phyloP scores from a whole-genome alignment of 2,113 vertebrate genomes.

The Campylomormyrus tamandua region DNA sequence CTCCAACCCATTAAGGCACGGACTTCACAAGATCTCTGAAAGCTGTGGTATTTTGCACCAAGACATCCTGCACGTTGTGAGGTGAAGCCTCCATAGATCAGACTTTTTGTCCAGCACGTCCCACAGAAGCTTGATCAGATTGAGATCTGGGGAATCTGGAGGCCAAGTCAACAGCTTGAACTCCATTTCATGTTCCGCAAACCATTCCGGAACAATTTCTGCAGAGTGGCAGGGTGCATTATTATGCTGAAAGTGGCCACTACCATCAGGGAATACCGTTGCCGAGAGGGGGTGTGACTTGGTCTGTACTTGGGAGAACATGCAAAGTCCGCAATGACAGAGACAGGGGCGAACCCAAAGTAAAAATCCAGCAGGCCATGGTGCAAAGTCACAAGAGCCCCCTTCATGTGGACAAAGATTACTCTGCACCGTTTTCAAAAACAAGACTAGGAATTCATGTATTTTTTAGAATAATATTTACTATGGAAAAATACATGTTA shows the following conservation, averaged over 20 bases:
- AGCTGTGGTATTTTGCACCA: not conserved
- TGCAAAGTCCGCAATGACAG: not conserved
- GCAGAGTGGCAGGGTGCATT: not conserved
- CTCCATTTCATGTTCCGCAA: not conserved
- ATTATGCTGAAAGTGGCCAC: not conserved
- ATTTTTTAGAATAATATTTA: not conserved
- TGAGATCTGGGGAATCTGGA: not conserved
- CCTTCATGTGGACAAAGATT: not conserved
- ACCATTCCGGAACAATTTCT: not conserved
- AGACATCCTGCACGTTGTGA: not conserved
- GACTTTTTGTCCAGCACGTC: not conserved
- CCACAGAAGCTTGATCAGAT: not conserved
- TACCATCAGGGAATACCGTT: not conserved
- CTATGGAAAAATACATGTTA: not conserved
- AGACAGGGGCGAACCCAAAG: not conserved
- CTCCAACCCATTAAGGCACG: not conserved
- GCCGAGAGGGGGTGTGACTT: not conserved
- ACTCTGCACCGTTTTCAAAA: not conserved
- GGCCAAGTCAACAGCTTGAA: not conserved
- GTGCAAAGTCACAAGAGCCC: not conserved
- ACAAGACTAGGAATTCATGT: not conserved
- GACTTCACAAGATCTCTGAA: not conserved
- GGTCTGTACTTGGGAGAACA: too few species aligned
- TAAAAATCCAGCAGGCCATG: not conserved
- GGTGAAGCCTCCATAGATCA: not conserved